Percentiles rank a stretch among this genome's conserved stretches.
Evolutionary conservation across 2,797 vertebrate species (phyloP).

Genomic region (Malacoraja senta): DNA sequence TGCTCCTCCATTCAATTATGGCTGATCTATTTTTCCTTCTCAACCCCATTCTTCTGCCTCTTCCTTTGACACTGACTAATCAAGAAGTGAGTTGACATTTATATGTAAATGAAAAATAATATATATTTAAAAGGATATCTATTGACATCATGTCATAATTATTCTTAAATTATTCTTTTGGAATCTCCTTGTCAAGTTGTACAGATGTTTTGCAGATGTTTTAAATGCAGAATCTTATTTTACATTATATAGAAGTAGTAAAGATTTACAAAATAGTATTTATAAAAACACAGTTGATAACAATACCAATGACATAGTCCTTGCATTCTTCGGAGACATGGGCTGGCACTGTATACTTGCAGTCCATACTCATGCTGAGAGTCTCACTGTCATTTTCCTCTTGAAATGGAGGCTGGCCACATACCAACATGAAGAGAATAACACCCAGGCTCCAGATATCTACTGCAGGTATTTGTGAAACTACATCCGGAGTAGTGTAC

Average conservation of each 20-base stretch:
- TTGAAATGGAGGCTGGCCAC: conserved; percentile 88
- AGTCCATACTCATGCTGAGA: conserved; percentile 96
- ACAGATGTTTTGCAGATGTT: neutral
- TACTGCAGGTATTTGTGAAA: conserved; percentile 41
- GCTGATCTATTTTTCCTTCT: no score
- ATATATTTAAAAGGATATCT: no score
- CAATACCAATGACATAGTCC: conserved; percentile 69
- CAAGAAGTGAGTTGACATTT: no score
- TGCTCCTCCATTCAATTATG: no score
- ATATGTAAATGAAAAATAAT: no score
- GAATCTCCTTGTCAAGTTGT: neutral
- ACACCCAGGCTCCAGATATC: conserved; percentile 76
- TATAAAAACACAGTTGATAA: neutral
- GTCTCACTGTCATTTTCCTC: conserved; percentile 98
- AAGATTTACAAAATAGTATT: neutral
- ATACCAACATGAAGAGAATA: conserved; percentile 74
- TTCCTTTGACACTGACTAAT: no score
- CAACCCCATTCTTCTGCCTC: no score
- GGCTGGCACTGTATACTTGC: conserved; percentile 80
- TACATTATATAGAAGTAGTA: neutral
- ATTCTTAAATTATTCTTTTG: neutral
- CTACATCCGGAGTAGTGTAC: no score
- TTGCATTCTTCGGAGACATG: conserved; percentile 81
- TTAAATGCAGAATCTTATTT: neutral
- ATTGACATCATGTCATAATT: neutral